Evolutionary conservation across 2,888 invertebrate species (phyloP), one percentile per base, ranked within the genome.

Genomic region (Clivina fossor): DNA sequence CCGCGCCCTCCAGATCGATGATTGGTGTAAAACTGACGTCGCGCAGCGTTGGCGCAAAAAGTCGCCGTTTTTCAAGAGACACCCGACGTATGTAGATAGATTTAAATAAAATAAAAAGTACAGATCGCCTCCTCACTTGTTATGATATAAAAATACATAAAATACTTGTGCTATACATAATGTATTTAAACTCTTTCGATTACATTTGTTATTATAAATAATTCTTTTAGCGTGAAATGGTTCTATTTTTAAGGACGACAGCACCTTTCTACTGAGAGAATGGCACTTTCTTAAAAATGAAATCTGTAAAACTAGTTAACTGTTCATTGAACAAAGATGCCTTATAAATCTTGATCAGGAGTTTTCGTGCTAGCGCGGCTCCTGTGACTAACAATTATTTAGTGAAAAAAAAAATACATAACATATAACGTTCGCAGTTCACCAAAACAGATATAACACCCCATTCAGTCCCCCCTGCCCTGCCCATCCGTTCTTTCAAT

Each of bases 261-360:
- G 55, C 55, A 55, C 55, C 47, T 55, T 55, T 55, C 55, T 55
- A 47, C 38, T 47, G 55, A 55, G 47, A 55, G 55, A 55, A 55
- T 55, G 55, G 55, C 55, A 55, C 55, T 55, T 55, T 55, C 55
- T 55, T 55, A 55, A 55, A 55, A 55, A 55, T 55, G 55, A 55
- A 55, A 55, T 55, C 55, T 55, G 30, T 47, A n/a, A n/a, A n/a
- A 55, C 38, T 55, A 55, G 55, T 55, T 55, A 55, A 53, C 53
- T 53, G 53, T 53, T 53, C 53, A 53, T 53, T 53, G 53, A 53
- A 55, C 55, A 55, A 55, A 55, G 55, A 55, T 55, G 55, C 55
- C 55, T 55, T 55, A 55, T 47, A 47, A 55, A 55, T 55, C 55
- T 55, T 55, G 55, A 55, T 47, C 55, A 30, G 55, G 53, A 26